Evolutionary conservation across 1,140 invertebrate genomes (phyloP).

Genomic region (Ostrea denselamellosa): DNA sequence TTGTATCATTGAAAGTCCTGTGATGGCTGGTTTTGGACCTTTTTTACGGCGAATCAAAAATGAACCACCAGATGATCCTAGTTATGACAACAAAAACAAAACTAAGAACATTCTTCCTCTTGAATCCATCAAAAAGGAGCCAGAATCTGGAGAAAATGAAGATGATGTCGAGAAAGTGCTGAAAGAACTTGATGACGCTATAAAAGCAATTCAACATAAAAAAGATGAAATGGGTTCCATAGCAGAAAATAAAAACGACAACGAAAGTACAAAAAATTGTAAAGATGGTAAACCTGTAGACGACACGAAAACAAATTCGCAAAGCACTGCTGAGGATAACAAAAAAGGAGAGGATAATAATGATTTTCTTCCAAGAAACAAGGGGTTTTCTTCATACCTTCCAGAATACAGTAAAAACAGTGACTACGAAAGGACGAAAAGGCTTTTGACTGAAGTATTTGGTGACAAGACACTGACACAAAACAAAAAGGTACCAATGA

Average conservation of each 20-base stretch:
- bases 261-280: background rate
- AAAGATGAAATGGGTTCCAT: background rate
- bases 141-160: background rate
- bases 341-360: background rate
- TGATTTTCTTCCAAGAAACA: constrained; percentile 29
- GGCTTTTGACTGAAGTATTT: constrained; percentile 31
- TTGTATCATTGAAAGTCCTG: constrained; percentile 5
- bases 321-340: background rate
- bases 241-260: background rate
- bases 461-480: background rate
- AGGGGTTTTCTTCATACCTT: constrained; percentile 30
- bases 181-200: constrained; percentile 37
- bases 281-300: background rate
- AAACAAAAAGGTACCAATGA: constrained; percentile 6
- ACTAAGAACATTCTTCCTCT: background rate
- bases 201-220: constrained; percentile 31
- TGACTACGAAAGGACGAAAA: background rate
- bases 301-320: background rate
- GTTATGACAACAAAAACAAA: background rate
- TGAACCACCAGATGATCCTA: constrained; percentile 16
- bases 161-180: constrained; percentile 43
- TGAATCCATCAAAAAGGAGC: background rate
- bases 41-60: constrained; percentile 29
- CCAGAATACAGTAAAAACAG: constrained; percentile 1
- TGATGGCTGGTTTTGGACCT: constrained; percentile 17